Conservation (phyloP, 2,888 invertebrate genomes). For the Achlya flavicornis region DNA sequence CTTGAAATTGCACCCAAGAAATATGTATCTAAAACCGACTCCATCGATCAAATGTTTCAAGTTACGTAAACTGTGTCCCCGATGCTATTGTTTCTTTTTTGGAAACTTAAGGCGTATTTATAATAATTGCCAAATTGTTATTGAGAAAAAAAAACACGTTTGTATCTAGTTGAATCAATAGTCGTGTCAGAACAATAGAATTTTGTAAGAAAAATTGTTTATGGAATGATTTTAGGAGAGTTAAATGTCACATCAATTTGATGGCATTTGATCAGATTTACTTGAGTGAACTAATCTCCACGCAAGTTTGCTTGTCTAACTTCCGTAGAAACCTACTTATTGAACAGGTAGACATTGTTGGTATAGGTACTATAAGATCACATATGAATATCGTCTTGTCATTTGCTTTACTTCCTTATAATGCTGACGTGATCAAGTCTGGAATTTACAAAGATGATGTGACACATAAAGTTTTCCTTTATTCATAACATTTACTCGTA, state of each 20-base stretch:
- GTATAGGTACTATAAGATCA: too few relatives aligned
- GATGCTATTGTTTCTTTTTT: conserved; percentile 46
- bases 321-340: too few relatives aligned
- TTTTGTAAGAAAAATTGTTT: too few relatives aligned
- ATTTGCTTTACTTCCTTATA: conserved; percentile 1
- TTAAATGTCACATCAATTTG: too few relatives aligned
- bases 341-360: too few relatives aligned
- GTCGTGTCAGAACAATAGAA: not conserved
- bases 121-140: conserved; percentile 14
- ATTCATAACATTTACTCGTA: conserved; percentile 4
- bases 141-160: not conserved
- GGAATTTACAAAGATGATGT: conserved; percentile 5
- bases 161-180: not conserved
- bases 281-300: too few relatives aligned
- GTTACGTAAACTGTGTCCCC: conserved; percentile 43
- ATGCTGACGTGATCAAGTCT: conserved; percentile 1
- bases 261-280: too few relatives aligned
- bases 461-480: conserved; percentile 5
- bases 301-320: too few relatives aligned
- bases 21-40: conserved; percentile 56
- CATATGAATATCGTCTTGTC: not conserved
- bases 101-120: conserved; percentile 27
- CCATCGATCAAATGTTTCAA: conserved; percentile 56
- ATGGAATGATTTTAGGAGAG: too few relatives aligned
- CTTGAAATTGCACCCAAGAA: conserved; percentile 57